A percentile compares a stretch with the other conserved stretches of the same genome.
Evolutionary conservation across 2,888 invertebrate species (phyloP).

Genomic region (Linnaemya vulpina): DNA sequence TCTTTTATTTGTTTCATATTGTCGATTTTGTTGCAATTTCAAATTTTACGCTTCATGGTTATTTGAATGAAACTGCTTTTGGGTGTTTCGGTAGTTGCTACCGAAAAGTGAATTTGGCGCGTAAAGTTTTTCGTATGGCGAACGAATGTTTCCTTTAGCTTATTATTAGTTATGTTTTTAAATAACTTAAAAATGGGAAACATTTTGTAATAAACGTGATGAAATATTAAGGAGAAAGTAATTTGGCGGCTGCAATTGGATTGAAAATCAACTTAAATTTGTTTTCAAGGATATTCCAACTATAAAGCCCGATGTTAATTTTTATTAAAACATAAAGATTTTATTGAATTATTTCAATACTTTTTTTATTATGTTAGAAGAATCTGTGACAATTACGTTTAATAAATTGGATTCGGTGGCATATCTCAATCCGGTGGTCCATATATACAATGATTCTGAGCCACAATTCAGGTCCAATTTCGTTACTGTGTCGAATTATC

Average conservation of each 20-base stretch:
- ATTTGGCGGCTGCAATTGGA: not conserved
- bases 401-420: too few species aligned
- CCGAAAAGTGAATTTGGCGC: constrained; percentile 42
- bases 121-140: constrained; percentile 56
- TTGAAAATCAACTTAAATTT: too few species aligned
- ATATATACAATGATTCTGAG: too few species aligned
- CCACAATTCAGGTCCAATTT: too few species aligned
- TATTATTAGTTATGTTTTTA: constrained; percentile 57
- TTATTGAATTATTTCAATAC: too few species aligned
- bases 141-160: constrained; percentile 11
- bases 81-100: constrained; percentile 1
- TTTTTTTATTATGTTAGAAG: too few species aligned
- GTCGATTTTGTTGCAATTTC: constrained; percentile 37
- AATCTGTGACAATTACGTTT: too few species aligned
- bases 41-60: constrained; percentile 59
- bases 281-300: too few species aligned
- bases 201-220: not conserved
- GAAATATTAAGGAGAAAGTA: not conserved
- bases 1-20: constrained; percentile 2
- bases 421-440: too few species aligned
- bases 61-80: not conserved
- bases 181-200: constrained; percentile 41
- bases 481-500: too few species aligned
- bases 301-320: too few species aligned
- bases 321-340: too few species aligned